phyloP scores from a whole-genome alignment of 1,140 invertebrate genomes.

The Trinorchestia longiramus region DNA sequence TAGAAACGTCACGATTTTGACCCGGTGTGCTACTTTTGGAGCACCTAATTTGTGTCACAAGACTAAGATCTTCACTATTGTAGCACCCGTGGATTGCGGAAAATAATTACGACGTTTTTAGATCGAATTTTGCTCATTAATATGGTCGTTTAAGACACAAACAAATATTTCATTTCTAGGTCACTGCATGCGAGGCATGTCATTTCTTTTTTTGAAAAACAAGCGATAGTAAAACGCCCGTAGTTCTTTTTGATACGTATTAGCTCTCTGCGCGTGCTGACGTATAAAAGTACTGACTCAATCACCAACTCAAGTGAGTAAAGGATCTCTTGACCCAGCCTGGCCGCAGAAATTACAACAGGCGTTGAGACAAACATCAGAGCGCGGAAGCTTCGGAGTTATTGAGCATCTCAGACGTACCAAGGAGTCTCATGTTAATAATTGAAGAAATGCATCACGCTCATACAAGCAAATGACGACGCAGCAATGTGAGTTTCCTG shows the following conservation, averaged over 20 bases:
- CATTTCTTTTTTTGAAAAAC: background rate
- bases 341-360: background rate
- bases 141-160: background rate
- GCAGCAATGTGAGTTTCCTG: conserved; percentile 44
- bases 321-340: background rate
- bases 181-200: background rate
- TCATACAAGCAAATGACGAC: conserved; percentile 14
- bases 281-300: background rate
- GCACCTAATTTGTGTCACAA: background rate
- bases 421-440: background rate
- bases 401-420: background rate
- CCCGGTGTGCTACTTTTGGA: conserved; percentile 5
- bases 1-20: background rate
- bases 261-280: background rate
- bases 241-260: background rate
- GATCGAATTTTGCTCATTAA: background rate
- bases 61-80: conserved; percentile 1
- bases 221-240: background rate
- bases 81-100: background rate
- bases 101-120: background rate
- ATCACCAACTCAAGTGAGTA: background rate
- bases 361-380: background rate
- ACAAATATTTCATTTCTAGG: background rate
- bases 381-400: background rate
- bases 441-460: conserved; percentile 21